Evolutionary conservation across 2,888 invertebrate species (phyloP), one percentile per base, ranked within the genome.

Genomic region (Synergus umbraculus): DNA sequence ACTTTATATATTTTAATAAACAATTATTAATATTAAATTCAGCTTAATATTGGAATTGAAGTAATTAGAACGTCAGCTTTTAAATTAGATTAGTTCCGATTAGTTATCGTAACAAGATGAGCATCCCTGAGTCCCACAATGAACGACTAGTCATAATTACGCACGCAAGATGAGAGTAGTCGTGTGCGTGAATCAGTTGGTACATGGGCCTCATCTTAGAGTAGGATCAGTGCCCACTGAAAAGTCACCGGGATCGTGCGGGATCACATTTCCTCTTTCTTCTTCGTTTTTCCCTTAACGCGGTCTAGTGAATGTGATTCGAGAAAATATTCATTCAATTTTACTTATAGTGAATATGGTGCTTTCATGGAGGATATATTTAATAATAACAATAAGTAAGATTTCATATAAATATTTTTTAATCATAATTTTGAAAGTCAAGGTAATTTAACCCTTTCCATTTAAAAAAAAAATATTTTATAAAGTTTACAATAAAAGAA

Each of bases 141-240:
- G 87, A 83, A 77, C 83, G 85, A 86, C 83, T 85, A 86, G 82
- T 84, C 86, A 85, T 86, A 88, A 88, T 87, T 85, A 86, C 81
- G 76, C 64, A 78, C 64, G 78, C 77, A 63, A 65, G 76, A 77
- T 78, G 64, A 81, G 77, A 66, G 81, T 79, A 76, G 78, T 76
- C 77, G 84, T 82, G 85, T 85, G 84, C 54, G 82, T 82, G 83
- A 83, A 87, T 84, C 83, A 83, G 76, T 81, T 80, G 82, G 84
- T 82, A 80, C 84, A 85, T 79, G 85, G 82, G 77, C 86, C 85
- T 82, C 83, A 86, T 86, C 86, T 87, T 84, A 84, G 78, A 82
- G 76, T 73, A 77, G 84, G 88, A 89, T 86, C 89, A 90, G 90
- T 90, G 82, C 83, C 84, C 86, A 84, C 85, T 87, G 89, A 87